Evolutionary conservation across 2,797 vertebrate species (phyloP), one percentile per base, ranked within the genome.

Genomic region (Premnoplex brunnescens): DNA sequence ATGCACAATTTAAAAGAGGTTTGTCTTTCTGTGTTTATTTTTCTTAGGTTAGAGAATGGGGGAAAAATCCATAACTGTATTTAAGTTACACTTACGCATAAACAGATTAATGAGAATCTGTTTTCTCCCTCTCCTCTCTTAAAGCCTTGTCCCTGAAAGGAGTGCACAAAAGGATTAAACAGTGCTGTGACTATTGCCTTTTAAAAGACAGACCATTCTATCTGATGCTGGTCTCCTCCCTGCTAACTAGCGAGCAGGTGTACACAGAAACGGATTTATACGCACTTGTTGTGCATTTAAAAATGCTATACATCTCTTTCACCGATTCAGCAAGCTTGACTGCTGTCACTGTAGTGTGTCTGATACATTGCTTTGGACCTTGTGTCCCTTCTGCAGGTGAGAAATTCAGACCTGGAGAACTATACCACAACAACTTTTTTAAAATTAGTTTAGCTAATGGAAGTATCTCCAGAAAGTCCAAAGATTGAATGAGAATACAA

Each of bases 321-420:
- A 55, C 18, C 27, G n/a, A 6, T 34, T 24, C 74, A 75, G 37
- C n/a, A 37, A 51, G 36, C 76, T 81, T 7, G 5, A 36, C 32
- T 94, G 52, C 62, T 4, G 1, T 72, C 62, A 22, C 24, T 51
- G 39, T 17, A 36, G n/a, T 13, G 43, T 0, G 0, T 51, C 8
- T 21, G 72, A 41, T 1, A 4, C 1, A 0, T 28, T 74, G 22
- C 37, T 85, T 68, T 1, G 0, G 58, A 55, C 22, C 11, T 80
- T 19, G 15, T 14, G 12, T 44, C n/a, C 28, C 34, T 90, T 89
- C 58, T 52, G 7, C 24, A 21, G 13, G 24, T 11, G 8, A 86
- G 39, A 79, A 81, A 55, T 55, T 78, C 39, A 91, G 37, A 74
- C 22, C 30, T 11, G 3, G 18, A 88, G 36, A 36, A 74, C 3